Conservation (phyloP, 2,888 invertebrate species). For the Tanypteryx hageni region DNA sequence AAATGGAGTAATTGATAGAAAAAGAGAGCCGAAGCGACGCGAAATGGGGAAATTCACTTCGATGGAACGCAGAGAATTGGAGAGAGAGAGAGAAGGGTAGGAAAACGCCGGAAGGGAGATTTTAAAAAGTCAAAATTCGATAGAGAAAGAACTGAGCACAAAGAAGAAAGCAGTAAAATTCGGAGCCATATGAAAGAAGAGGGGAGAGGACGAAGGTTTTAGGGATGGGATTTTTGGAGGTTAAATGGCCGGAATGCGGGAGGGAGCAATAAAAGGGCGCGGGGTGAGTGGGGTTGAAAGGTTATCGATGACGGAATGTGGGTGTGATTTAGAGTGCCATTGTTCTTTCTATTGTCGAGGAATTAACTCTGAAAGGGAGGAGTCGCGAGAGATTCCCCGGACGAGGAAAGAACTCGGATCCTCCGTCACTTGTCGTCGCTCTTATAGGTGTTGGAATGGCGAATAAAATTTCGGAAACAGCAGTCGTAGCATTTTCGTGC, state of each 20-base stretch:
- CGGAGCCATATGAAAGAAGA: neutral
- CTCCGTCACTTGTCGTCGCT: neutral
- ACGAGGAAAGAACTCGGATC: neutral
- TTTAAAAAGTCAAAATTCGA: too few species aligned
- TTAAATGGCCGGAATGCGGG: constrained; percentile 4
- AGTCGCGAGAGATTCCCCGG: neutral
- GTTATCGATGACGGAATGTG: neutral
- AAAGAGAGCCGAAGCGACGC: neutral
- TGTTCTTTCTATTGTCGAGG: neutral
- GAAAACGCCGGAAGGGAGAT: too few species aligned
- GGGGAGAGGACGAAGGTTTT: neutral
- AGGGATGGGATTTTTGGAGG: neutral
- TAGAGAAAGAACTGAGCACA: too few species aligned
- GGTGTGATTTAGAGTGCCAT: constrained; percentile 21
- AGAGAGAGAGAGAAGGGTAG: neutral
- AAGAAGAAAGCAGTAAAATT: too few species aligned
- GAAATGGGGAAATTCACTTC: neutral
- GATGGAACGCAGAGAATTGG: neutral
- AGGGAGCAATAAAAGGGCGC: neutral
- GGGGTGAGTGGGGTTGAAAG: constrained; percentile 9
- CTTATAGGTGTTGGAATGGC: neutral
- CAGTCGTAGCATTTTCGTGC: too few species aligned
- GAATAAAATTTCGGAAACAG: too few species aligned
- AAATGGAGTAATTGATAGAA: neutral
- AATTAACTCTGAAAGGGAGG: constrained; percentile 25